Base-by-base conservation (phyloP, 1,140 invertebrate genomes). In the Hyphantria cunea region DNA sequence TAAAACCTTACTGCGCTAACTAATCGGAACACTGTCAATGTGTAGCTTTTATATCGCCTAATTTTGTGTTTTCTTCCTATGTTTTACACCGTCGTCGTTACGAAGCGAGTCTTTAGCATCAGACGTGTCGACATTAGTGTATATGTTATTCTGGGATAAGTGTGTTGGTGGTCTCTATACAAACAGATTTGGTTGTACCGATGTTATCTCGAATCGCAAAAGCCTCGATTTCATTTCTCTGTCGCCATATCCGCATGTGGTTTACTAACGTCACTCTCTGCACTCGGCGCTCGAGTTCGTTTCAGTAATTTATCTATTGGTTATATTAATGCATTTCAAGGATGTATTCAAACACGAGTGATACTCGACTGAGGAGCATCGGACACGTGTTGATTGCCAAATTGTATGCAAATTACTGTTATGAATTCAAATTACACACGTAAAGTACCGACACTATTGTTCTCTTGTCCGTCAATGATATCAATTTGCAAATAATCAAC, bases 21-120 rank as follows among this genome's bases (percentile, higher is more conserved):
- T 79, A 79, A 84, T 84, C 79, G 65, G 68, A 64, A 64, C 55
- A 68, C 71, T 52, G 74, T 82, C 74, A 78, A 76, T 70, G 54
- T 52, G 64, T 72, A 67, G 70, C 65, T 77, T 78, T 80, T 71
- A 80, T 70, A 71, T 68, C 45, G 55, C 44, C 63, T 67, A 68
- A 52, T 66, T 50, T 14, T 25, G 34, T 42, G 25, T 51, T 42
- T 50, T 6, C 37, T 49, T 58, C 34, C 14, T 14, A 45, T 14
- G 25, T 56, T 56, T 15, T 4, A 32, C n/a, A 13, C 0, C 0
- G 15, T 32, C 15, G 32, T 9, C 47, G 32, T 56, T 10, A 0
- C 13, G 13, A 6, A 12, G 1, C 12, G 13, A 12, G 12, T 44
- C 6, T 13, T 11, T 6, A 44, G 13, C 41, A 44, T 5, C 17